Base-by-base conservation (phyloP, 2,113 vertebrate genomes). In the Malurus cyaneus region DNA sequence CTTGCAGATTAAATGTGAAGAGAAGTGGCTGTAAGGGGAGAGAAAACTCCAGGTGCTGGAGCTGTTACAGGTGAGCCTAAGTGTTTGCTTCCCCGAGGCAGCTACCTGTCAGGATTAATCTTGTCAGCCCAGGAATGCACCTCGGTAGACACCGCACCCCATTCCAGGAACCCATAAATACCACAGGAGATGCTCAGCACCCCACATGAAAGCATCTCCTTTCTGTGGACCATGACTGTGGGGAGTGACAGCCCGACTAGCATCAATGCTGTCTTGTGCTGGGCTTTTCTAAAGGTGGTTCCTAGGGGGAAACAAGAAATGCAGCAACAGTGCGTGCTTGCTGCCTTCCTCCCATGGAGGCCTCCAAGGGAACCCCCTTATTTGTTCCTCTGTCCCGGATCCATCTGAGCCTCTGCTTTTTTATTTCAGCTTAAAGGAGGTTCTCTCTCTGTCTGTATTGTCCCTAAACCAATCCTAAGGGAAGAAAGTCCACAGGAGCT, bases 11-110 rank as follows among this genome's bases (percentile, higher is more conserved):
- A 81, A 88, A 85, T 10, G 54, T 50, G 88, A 88, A 54, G 73
- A 90, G 70, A 95, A 92, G 79, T 31, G 80, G 60, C 77, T 91
- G 66, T 36, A 69, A 91, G 69, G 64, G 41, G 60, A 93, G 66
- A 94, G 83, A 72, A 94, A 94, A 84, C 88, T 92, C 93, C 95
- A 96, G 94, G 96, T 97, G 95, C 84, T 96, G 89, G 79, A 96
- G 82, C 83, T 94, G 72, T 73, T 96, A 91, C 86, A 96, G 96
- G 92, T 96, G 96, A 96, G 94, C 61, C 69, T 84, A 60, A 96
- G 72, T 16, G 0, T 93, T 93, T 36, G 39, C 89, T 79, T 83
- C 89, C 96, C 94, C 0, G 6, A 86, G 96, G 96, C 96, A 65
- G 65, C 14, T 36, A 67, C 67, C 92, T 96, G 95, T 94, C 93